phyloP scores from a whole-genome alignment of 2,797 vertebrate genomes.

The Zalophus californianus region DNA sequence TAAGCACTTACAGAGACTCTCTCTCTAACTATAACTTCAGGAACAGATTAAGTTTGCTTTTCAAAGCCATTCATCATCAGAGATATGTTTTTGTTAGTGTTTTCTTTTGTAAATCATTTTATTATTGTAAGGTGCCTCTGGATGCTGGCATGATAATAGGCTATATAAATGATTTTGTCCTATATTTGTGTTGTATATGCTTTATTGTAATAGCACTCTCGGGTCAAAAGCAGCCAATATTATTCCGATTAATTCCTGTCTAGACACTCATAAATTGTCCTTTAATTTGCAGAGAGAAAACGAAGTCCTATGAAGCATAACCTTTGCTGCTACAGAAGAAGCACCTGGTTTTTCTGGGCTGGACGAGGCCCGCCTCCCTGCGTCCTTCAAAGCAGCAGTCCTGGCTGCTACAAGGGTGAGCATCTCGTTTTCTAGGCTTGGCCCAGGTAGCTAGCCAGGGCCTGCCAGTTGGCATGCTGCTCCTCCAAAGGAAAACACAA shows the following conservation, averaged over 20 bases:
- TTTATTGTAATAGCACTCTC: constrained; percentile 84
- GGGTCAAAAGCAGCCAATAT: constrained; percentile 86
- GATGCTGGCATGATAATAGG: constrained; percentile 84
- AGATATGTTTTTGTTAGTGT: constrained; percentile 79
- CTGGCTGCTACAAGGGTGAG: neutral
- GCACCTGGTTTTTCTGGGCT: constrained; percentile 58
- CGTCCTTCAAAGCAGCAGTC: neutral
- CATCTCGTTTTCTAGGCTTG: neutral
- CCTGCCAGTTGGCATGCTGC: constrained; percentile 68
- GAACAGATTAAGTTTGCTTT: constrained; percentile 81
- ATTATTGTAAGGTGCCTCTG: constrained; percentile 84
- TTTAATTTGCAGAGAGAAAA: constrained; percentile 86
- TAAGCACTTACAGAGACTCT: constrained; percentile 32
- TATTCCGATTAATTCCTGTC: constrained; percentile 86
- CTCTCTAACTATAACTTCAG: constrained; percentile 69
- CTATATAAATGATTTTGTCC: constrained; percentile 85
- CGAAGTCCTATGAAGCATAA: constrained; percentile 79
- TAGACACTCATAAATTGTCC: constrained; percentile 86
- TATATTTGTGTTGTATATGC: constrained; percentile 87
- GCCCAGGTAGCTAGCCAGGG: constrained; percentile 60
- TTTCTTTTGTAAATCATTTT: constrained; percentile 86
- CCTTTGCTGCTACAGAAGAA: constrained; percentile 54
- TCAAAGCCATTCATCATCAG: constrained; percentile 77
- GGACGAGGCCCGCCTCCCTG: neutral
- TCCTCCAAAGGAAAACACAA: constrained; percentile 80